These are phyloP conservation scores for Melipona beecheii DNA, from an alignment of 2,888 invertebrate species.

Conservation along the genomic window DNA sequence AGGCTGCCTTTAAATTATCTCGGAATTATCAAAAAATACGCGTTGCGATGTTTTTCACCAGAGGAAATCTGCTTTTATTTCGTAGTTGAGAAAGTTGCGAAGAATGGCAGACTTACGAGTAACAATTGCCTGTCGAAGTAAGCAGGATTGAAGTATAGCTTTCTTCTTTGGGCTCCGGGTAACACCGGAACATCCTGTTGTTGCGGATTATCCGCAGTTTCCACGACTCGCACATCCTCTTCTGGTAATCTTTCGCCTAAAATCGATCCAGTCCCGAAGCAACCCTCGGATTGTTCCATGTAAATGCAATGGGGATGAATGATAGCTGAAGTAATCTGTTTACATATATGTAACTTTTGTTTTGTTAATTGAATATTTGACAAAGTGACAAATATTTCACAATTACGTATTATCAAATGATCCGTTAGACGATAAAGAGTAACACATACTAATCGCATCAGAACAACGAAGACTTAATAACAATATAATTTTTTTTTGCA, in stretches of 20 bases:
- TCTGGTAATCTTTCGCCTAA: conserved; percentile 90
- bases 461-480: too few species aligned
- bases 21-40: conserved; percentile 1
- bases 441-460: too few species aligned
- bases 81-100: background rate
- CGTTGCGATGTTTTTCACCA: background rate
- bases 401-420: too few species aligned
- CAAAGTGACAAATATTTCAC: too few species aligned
- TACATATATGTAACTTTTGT: background rate
- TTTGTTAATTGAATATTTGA: too few species aligned
- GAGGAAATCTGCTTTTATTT: background rate
- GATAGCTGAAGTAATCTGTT: conserved; percentile 89
- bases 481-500: too few species aligned
- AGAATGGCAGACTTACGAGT: conserved; percentile 86
- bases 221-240: conserved; percentile 93
- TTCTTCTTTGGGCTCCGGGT: conserved; percentile 89
- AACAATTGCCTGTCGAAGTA: conserved; percentile 95
- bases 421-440: too few species aligned
- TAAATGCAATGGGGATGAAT: conserved; percentile 87
- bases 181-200: conserved; percentile 80
- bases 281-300: conserved; percentile 81
- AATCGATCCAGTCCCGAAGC: conserved; percentile 78
- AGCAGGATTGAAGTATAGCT: conserved; percentile 95
- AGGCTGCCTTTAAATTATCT: conserved; percentile 57
- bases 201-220: conserved; percentile 88